Evolutionary conservation across 2,113 vertebrate genomes (phyloP), one percentile per base, ranked within the genome.

Genomic region (Propithecus coquereli): DNA sequence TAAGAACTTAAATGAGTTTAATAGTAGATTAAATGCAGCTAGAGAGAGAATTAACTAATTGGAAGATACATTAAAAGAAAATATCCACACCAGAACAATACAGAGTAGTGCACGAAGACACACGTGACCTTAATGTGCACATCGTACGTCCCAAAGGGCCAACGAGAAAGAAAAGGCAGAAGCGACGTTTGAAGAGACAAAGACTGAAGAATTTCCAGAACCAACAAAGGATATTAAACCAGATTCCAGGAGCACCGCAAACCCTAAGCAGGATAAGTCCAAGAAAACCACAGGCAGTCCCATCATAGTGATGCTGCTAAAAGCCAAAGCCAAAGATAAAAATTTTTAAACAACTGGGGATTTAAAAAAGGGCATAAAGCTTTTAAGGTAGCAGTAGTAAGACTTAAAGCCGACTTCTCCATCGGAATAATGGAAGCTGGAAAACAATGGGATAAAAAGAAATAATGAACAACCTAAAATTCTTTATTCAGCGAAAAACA

Each of bases 71-170:
- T 4, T 8, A 37, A 32, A 57, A 73, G 93, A 43, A 77, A 83
- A 45, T 74, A 32, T 52, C 16, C 16, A 76, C n/a, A 63, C 30
- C 73, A 61, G 71, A 94, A 40, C 45, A 66, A 57, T n/a, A 2
- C 40, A 61, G 23, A 50, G 65, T n/a, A 47, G 3, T 37, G 11
- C 23, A 57, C 4, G 16, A 32, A 40, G 79, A 27, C 1, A 6
- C 3, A 17, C 0, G 30, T 37, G 45, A 3, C 13, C 10, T 30
- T 6, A 2, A 14, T 0, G 23, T 25, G 61, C 25, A 13, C 8
- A 5, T 22, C 11, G 20, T 12, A 37, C 4, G 13, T 17, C 80
- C 25, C 12, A 9, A 18, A 37, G 37, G 47, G 11, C 32, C 40
- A 10, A 30, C 37, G 47, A 57, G 47, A 57, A 82, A 8, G 63